phyloP scores from a whole-genome alignment of 2,797 vertebrate species.

The Coracias cyanogaster region DNA sequence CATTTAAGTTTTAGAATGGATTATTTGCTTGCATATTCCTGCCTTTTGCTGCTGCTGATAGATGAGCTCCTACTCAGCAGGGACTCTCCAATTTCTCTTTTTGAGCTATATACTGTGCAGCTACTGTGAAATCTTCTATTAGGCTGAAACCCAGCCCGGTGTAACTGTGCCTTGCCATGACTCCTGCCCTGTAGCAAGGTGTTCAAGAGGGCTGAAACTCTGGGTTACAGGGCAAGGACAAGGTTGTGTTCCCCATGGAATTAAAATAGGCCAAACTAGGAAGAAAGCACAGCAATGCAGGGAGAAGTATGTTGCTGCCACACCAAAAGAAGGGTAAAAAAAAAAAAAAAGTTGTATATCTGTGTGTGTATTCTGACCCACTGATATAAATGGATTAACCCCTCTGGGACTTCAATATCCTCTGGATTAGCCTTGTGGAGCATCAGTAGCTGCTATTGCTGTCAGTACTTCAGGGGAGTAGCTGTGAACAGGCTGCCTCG shows the following conservation, averaged over 20 bases:
- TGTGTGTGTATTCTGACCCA: neutral
- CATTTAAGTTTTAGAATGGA: constrained; percentile 67
- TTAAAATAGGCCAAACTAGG: neutral
- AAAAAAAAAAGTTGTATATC: neutral
- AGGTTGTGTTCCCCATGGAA: neutral
- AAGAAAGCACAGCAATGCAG: neutral
- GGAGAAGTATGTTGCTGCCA: neutral
- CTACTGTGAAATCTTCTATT: constrained; percentile 2
- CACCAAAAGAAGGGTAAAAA: neutral
- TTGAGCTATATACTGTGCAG: constrained; percentile 39
- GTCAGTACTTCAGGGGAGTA: neutral
- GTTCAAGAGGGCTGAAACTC: neutral
- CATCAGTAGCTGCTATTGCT: neutral
- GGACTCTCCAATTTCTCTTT: constrained; percentile 56
- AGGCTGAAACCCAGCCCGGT: neutral
- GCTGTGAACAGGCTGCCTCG: neutral
- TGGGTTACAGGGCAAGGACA: constrained; percentile 3
- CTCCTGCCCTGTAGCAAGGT: neutral
- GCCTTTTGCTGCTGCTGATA: constrained; percentile 45
- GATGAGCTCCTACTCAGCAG: constrained; percentile 52
- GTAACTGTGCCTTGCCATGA: neutral
- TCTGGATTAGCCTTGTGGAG: neutral
- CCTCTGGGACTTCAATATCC: constrained; percentile 1
- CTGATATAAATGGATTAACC: constrained; percentile 24
- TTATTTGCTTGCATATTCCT: constrained; percentile 69